phyloP scores from a whole-genome alignment of 1,140 invertebrate species.

The Cydia fagiglandana region DNA sequence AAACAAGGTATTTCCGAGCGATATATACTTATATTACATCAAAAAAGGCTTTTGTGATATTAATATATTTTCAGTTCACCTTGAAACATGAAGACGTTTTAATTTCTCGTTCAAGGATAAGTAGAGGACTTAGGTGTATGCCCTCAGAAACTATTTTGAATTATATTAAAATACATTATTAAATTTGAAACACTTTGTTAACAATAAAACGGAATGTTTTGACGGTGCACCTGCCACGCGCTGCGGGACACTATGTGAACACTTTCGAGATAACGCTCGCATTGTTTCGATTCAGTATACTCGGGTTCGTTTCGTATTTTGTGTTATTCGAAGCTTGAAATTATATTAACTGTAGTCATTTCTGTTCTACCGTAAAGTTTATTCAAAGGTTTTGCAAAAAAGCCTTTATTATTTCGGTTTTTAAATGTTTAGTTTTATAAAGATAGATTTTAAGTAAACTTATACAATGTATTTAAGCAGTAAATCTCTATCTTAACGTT shows the following conservation, averaged over 20 bases:
- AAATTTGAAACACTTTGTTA: neutral
- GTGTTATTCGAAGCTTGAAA: neutral
- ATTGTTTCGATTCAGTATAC: neutral
- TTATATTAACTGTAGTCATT: neutral
- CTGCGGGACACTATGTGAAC: constrained; percentile 1
- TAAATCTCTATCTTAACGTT: no score
- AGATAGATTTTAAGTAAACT: neutral
- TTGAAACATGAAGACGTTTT: neutral
- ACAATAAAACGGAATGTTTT: constrained; percentile 2
- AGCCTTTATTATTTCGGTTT: neutral
- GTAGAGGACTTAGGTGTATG: neutral
- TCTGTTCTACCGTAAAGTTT: neutral
- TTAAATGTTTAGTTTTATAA: neutral
- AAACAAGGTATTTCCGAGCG: no score
- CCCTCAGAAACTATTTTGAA: neutral
- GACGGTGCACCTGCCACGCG: neutral
- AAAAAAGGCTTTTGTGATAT: no score
- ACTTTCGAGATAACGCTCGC: neutral
- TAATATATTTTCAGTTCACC: neutral
- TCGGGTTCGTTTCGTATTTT: neutral
- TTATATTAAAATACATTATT: neutral
- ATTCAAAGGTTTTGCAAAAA: neutral
- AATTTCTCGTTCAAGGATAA: neutral
- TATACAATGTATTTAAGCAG: no score
- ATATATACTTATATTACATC: no score